A percentile compares a stretch with the other conserved stretches of the same genome.
Conservation (phyloP, 37 sponge, comb jelly and placozoan genomes). For the Diacarnus erythraeanus region DNA sequence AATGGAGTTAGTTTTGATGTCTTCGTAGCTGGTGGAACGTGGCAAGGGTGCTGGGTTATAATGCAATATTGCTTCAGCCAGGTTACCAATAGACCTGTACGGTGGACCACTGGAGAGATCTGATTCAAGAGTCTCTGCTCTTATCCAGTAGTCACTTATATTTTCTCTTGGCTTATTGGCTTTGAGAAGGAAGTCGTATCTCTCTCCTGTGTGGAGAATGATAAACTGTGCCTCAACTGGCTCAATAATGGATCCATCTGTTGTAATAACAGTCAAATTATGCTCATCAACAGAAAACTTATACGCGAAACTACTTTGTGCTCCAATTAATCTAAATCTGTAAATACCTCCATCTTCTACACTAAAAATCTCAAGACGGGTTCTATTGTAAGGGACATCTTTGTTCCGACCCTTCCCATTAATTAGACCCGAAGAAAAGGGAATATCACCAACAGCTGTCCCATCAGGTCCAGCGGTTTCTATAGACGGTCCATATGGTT, state of each 20-base stretch:
- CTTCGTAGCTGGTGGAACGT: background rate
- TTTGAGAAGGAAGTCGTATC: constrained; percentile 78
- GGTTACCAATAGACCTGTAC: constrained; percentile 22
- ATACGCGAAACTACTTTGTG: constrained; percentile 51
- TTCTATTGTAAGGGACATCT: constrained; percentile 27
- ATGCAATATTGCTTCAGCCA: constrained; percentile 69
- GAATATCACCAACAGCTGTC: constrained; percentile 43
- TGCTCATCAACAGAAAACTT: constrained; percentile 79
- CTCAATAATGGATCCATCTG: constrained; percentile 69
- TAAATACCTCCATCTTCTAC: constrained; percentile 55
- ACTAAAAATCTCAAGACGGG: constrained; percentile 49
- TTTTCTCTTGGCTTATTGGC: constrained; percentile 31
- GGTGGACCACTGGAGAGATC: constrained; percentile 26
- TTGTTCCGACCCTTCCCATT: constrained; percentile 76
- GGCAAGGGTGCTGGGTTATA: constrained; percentile 24
- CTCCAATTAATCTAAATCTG: constrained; percentile 79
- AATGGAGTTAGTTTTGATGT: constrained; percentile 7
- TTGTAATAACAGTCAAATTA: constrained; percentile 64
- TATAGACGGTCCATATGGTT: background rate
- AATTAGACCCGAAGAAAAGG: constrained; percentile 73
- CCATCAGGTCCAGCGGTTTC: constrained; percentile 50
- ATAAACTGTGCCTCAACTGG: constrained; percentile 66
- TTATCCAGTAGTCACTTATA: constrained; percentile 49
- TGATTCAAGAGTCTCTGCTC: constrained; percentile 72
- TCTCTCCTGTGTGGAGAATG: constrained; percentile 78